Evolutionary conservation across 2,888 invertebrate species (phyloP), one percentile per base, ranked within the genome.

Genomic region (Peribatodes rhomboidaria): DNA sequence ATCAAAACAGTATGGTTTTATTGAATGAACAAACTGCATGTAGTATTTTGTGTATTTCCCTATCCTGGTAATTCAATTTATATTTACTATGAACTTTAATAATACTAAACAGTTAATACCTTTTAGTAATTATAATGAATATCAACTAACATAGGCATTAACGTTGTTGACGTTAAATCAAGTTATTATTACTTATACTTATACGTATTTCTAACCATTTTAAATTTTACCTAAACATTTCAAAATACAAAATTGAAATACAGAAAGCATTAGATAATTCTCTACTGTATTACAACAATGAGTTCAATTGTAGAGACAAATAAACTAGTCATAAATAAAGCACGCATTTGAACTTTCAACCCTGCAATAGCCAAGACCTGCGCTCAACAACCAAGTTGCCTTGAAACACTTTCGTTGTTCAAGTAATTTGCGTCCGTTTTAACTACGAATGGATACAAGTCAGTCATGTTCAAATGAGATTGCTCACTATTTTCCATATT

Each of bases 381-480:
- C 42, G 33, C 55, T 35, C 35, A 58, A 63, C 31, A 59, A 57
- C 35, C 16, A 49, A 44, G 69, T 85, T 74, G 80, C 89, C 89
- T 89, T 89, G 89, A 87, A 88, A 89, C 82, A 89, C 88, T 87
- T 89, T 87, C 86, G 70, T 80, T 79, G 62, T 50, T 67, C 49
- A 72, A 74, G 76, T 76, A 78, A 81, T 81, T 81, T 74, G 75
- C 79, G 73, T 81, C 76, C 77, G 76, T 69, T 81, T 72, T 67
- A 50, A 73, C 64, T 72, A 50, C 55, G 50, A 55, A 65, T 65
- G 53, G 50, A 65, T 62, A 55, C 42, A 44, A 61, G 52, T 67
- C 49, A 56, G 46, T 35, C 55, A 50, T 57, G 62, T 68, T 33
- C 49, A 9, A 52, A 47, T 35, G 44, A 67, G 58, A 54, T 44